These are phyloP conservation scores for Xiphophorus birchmanni DNA, from an alignment of 2,797 vertebrate genomes.

Conservation along the genomic window DNA sequence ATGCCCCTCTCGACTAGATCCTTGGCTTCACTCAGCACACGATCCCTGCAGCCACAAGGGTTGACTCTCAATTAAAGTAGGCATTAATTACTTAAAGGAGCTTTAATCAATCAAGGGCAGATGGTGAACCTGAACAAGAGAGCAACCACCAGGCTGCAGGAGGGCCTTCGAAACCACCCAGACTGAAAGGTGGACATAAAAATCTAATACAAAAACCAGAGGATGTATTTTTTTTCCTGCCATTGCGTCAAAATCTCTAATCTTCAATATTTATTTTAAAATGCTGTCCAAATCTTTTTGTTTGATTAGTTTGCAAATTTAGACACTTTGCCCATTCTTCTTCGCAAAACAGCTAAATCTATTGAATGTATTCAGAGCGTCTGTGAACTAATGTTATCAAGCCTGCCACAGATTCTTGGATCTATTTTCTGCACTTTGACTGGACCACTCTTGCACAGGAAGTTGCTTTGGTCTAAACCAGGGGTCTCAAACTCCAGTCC, in stretches of 20 bases:
- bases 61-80: constrained; percentile 77
- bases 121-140: constrained; percentile 70
- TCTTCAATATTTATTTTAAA: not conserved
- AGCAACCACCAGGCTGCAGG: constrained; percentile 52
- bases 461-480: not conserved
- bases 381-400: not conserved
- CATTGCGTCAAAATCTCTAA: not conserved
- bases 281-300: not conserved
- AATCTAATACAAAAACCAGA: constrained; percentile 24
- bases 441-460: not conserved
- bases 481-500: no score
- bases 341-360: not conserved
- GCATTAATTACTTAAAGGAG: constrained; percentile 81
- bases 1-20: constrained; percentile 64
- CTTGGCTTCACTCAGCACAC: constrained; percentile 56
- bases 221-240: constrained; percentile 4
- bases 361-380: not conserved
- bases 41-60: constrained; percentile 64
- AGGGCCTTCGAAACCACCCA: constrained; percentile 38
- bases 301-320: not conserved
- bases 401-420: not conserved
- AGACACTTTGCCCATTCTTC: not conserved
- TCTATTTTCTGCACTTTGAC: not conserved
- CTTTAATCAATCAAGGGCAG: constrained; percentile 82
- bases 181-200: constrained; percentile 40